A percentile compares a stretch with the other conserved stretches of the same genome.
Evolutionary conservation across 2,888 invertebrate genomes (phyloP).

Genomic region (Caenorhabditis imperialis): DNA sequence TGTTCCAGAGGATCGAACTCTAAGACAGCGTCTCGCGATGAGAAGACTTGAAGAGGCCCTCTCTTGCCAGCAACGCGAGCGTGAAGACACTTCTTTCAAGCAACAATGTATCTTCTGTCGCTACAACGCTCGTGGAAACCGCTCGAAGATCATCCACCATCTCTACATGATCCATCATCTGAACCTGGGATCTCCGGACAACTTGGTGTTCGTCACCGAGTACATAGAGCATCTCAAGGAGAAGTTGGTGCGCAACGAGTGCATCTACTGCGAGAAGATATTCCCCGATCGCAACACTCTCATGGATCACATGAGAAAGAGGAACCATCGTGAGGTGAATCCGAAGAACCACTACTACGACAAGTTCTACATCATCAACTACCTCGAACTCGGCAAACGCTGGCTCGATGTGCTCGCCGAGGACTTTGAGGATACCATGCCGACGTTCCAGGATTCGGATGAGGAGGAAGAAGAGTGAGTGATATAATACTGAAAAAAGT

Average conservation of each 20-base stretch:
- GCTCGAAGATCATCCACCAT: slow-evolving; percentile 86
- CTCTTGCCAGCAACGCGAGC: slow-evolving; percentile 87
- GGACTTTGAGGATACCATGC: slow-evolving; percentile 78
- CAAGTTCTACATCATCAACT: slow-evolving; percentile 85
- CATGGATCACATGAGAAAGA: slow-evolving; percentile 97
- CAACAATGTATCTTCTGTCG: slow-evolving; percentile 90
- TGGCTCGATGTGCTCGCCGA: slow-evolving; percentile 79
- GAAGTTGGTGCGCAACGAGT: slow-evolving; percentile 83
- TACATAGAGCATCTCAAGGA: slow-evolving; percentile 86
- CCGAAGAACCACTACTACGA: slow-evolving; percentile 90
- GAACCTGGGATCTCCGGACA: slow-evolving; percentile 92
- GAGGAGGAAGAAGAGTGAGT: slow-evolving; percentile 78
- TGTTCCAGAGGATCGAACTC: slow-evolving; percentile 68
- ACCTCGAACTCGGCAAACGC: slow-evolving; percentile 81
- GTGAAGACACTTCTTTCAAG: slow-evolving; percentile 85
- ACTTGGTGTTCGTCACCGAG: slow-evolving; percentile 90
- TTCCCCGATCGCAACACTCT: slow-evolving; percentile 90
- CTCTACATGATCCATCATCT: slow-evolving; percentile 89
- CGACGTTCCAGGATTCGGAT: slow-evolving; percentile 76
- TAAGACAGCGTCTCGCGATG: slow-evolving; percentile 78
- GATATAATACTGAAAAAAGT: too few species aligned
- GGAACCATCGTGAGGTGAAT: slow-evolving; percentile 92
- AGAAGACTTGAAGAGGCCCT: slow-evolving; percentile 80
- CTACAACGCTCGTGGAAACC: slow-evolving; percentile 80
- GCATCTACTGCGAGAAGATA: slow-evolving; percentile 92